Evolutionary conservation across 30 jellyfish, hydroid and myxozoan genomes (phyloP).

Genomic region (Rhopilema esculentum): DNA sequence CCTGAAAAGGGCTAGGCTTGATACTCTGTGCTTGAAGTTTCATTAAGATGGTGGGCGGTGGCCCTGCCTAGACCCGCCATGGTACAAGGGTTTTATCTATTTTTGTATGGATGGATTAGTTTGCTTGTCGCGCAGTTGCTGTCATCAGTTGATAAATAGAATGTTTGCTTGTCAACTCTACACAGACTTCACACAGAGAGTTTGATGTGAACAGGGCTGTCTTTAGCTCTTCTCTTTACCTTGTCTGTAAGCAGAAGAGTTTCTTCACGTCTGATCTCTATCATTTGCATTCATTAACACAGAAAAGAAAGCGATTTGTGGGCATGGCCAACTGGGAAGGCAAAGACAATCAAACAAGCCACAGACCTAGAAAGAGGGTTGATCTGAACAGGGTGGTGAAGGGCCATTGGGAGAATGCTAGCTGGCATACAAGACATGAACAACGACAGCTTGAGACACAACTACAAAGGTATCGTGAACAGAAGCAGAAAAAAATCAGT

Average conservation of each 20-base stretch:
- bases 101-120: not conserved
- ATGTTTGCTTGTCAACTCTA: not conserved
- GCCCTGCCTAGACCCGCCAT: not conserved
- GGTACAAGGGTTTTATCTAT: too few species aligned
- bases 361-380: not conserved
- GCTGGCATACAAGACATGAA: constrained; percentile 32
- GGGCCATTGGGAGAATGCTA: constrained; percentile 26
- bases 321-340: not conserved
- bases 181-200: not conserved
- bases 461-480: constrained; percentile 26
- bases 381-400: constrained; percentile 33
- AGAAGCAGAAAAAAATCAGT: constrained; percentile 15
- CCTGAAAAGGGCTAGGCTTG: too few species aligned
- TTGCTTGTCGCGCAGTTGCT: not conserved
- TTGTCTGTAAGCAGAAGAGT: too few species aligned
- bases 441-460: constrained; percentile 26
- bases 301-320: not conserved
- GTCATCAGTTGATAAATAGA: not conserved
- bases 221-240: not conserved
- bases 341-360: not conserved
- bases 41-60: not conserved
- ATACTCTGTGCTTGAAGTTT: too few species aligned
- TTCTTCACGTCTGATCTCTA: too few species aligned
- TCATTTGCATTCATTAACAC: too few species aligned
- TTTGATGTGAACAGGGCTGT: not conserved